Conservation (phyloP, 2,113 vertebrate genomes). For the Hemichromis elongatus region DNA sequence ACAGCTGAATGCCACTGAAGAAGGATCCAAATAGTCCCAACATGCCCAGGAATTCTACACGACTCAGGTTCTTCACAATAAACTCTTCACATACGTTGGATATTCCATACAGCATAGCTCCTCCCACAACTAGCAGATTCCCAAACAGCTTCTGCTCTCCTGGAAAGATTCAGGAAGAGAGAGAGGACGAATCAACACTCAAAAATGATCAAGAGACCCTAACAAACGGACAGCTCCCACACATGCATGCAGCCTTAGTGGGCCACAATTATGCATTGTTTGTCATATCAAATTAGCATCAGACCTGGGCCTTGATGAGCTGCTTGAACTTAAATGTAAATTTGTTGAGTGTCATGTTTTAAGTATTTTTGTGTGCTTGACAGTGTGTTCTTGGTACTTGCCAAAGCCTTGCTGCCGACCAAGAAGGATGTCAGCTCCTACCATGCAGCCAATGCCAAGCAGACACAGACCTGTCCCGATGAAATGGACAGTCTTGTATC, state of each 20-base stretch:
- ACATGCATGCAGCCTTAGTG: neutral
- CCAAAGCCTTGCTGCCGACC: slow-evolving; percentile 88
- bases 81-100: slow-evolving; percentile 93
- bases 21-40: slow-evolving; percentile 95
- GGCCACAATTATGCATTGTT: neutral
- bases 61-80: slow-evolving; percentile 89
- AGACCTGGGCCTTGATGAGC: neutral
- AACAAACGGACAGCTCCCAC: neutral
- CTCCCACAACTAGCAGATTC: slow-evolving; percentile 88
- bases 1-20: slow-evolving; percentile 97
- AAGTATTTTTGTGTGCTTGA: neutral
- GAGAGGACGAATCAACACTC: neutral
- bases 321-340: neutral
- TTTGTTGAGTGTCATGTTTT: neutral
- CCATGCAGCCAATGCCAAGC: slow-evolving; percentile 92
- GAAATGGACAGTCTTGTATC: slow-evolving; percentile 92
- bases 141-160: slow-evolving; percentile 92
- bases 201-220: neutral
- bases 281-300: neutral
- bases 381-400: slow-evolving; percentile 54
- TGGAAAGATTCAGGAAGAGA: slow-evolving; percentile 26
- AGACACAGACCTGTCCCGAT: slow-evolving; percentile 88
- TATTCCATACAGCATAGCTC: slow-evolving; percentile 87
- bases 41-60: slow-evolving; percentile 94
- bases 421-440: slow-evolving; percentile 87